These are phyloP conservation scores for Acanthosepion esculentum DNA, from an alignment of 2,888 invertebrate genomes.

Conservation along the genomic window DNA sequence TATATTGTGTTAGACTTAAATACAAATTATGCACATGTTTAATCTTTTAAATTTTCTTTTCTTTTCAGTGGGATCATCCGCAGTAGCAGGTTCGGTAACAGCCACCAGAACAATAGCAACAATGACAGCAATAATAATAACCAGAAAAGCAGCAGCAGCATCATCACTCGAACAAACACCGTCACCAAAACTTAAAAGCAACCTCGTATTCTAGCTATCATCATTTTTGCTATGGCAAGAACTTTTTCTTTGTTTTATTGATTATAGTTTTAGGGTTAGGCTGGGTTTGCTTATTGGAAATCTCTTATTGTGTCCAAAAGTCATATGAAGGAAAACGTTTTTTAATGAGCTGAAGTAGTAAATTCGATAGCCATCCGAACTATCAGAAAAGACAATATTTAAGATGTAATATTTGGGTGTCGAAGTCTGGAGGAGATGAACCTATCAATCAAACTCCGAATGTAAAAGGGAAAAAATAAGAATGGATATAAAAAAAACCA, in stretches of 20 bases:
- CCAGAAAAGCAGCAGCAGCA: not conserved
- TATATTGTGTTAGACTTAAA: too few relatives aligned
- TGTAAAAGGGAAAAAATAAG: not conserved
- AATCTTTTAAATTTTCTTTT: not conserved
- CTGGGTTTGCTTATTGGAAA: not conserved
- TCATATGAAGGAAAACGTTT: not conserved
- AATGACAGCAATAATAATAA: not conserved
- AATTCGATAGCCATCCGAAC: not conserved
- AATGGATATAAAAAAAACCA: not conserved
- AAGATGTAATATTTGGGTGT: not conserved
- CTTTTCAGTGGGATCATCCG: constrained; percentile 33
- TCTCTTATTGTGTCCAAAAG: not conserved
- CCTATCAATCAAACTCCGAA: not conserved
- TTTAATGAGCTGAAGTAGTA: not conserved
- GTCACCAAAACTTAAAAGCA: not conserved
- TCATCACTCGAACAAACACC: constrained; percentile 7
- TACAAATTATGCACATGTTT: too few relatives aligned
- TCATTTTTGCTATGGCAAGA: not conserved
- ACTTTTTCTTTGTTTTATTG: not conserved
- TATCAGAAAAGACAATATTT: not conserved
- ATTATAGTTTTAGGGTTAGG: not conserved
- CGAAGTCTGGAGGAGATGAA: not conserved
- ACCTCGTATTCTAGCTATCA: not conserved
- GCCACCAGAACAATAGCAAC: not conserved
- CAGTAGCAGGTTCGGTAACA: not conserved